Base-by-base conservation (phyloP, 2,797 vertebrate genomes). In the Phoeniculus purpureus region DNA sequence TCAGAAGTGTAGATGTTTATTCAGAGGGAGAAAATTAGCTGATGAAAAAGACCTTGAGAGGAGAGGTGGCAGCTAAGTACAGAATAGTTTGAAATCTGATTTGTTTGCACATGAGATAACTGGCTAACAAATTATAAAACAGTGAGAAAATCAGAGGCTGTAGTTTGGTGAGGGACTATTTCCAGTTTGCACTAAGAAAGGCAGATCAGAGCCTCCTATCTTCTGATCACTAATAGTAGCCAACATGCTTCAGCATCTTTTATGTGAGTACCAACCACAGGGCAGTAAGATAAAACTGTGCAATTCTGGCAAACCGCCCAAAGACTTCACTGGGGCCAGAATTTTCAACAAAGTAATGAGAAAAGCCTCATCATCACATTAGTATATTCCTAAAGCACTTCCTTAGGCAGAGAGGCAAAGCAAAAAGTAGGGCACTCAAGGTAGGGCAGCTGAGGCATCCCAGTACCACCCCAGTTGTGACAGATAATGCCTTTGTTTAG, bases 31-130 rank as follows among this genome's bases (percentile, higher is more conserved):
- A 83, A 94, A 90, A 90, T 90, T 67, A 90, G 87, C 79, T 89
- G 76, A 93, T 92, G 66, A 85, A 87, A 90, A 96, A 76, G 92
- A 92, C 80, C 82, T 94, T 92, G 76, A 94, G 59, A 93, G 43
- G 34, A 87, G 52, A 92, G 37, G 34, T 92, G 86, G 66, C 79
- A 94, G 76, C 50, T 75, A 82, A 85, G 40, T 85, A 85, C 65
- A 79, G 47, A 81, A 40, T 52, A 85, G 67, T 81, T 89, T 83
- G 73, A 92, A 90, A 95, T 89, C 66, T 87, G 54, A 43, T 96
- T 87, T 90, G 62, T 89, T 93, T 90, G 90, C 76, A 70, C 59
- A 60, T 47, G 56, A 95, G 60, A 85, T 76, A 89, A 64, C 31
- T 89, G 54, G 75, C 90, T 94, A 90, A 78, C 65, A 92, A 78